Evolutionary conservation across 2,113 vertebrate genomes (phyloP).

Genomic region (Ranitomeya imitator): DNA sequence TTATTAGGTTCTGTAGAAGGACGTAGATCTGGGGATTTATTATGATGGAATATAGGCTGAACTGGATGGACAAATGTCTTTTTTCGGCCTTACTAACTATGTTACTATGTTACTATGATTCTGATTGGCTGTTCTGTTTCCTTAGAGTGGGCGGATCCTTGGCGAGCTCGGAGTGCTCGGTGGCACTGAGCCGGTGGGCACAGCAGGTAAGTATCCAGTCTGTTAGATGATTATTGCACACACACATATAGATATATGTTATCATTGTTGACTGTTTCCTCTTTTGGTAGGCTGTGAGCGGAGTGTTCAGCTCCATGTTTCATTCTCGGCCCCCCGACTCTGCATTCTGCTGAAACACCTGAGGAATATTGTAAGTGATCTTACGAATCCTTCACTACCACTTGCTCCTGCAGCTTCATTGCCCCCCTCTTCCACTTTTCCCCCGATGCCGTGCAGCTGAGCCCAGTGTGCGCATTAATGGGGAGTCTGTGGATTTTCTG

Average conservation of each 20-base stretch:
- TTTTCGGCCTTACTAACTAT: too few relatives aligned
- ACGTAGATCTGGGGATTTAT: too few relatives aligned
- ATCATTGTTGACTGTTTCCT: constrained; percentile 2
- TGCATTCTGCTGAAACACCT: constrained; percentile 84
- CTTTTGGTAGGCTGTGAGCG: constrained; percentile 61
- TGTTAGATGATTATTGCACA: background rate
- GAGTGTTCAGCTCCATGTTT: constrained; percentile 81
- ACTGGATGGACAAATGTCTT: too few relatives aligned
- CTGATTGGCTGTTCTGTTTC: background rate
- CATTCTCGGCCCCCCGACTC: constrained; percentile 70
- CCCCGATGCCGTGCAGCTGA: too few relatives aligned
- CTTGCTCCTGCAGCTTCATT: too few relatives aligned
- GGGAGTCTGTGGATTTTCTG: constrained; percentile 32
- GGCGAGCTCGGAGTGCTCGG: background rate
- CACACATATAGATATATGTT: too few relatives aligned
- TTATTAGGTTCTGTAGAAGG: too few relatives aligned
- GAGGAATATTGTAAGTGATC: constrained; percentile 82
- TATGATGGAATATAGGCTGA: too few relatives aligned
- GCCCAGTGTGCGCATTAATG: too few relatives aligned
- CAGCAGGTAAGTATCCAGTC: background rate
- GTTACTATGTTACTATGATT: too few relatives aligned
- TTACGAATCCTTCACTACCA: too few relatives aligned
- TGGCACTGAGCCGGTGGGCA: background rate
- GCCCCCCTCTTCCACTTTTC: too few relatives aligned
- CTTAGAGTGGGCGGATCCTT: background rate